Percentiles rank a stretch among this genome's conserved stretches.
phyloP scores from a whole-genome alignment of 1,140 invertebrate species.

The Protaetia brevitarsis region DNA sequence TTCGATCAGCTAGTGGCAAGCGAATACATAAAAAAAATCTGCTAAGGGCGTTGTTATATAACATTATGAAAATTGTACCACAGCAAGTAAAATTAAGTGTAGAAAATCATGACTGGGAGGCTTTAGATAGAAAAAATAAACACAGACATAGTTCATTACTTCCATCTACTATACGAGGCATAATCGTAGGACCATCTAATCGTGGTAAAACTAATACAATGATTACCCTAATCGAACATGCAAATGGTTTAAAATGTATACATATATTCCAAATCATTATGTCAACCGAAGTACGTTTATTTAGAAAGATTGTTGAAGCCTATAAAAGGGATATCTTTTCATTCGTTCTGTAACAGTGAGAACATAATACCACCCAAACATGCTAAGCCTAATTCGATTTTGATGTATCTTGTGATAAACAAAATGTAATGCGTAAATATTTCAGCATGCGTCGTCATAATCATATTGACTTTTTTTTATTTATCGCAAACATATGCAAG shows the following conservation, averaged over 20 bases:
- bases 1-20: not conserved
- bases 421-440: conserved; percentile 19
- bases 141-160: not conserved
- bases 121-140: not conserved
- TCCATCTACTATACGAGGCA: conserved; percentile 24
- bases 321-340: conserved; percentile 2
- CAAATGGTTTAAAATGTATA: conserved; percentile 47
- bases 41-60: not conserved
- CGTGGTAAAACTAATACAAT: conserved; percentile 48
- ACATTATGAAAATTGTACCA: conserved; percentile 4
- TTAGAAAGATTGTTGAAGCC: conserved; percentile 37
- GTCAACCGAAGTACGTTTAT: conserved; percentile 45
- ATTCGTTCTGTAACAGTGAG: not conserved
- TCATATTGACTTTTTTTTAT: conserved; percentile 46
- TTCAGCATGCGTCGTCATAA: conserved; percentile 40
- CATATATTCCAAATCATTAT: conserved; percentile 46
- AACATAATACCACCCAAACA: conserved; percentile 14
- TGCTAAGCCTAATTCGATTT: conserved; percentile 17
- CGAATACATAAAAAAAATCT: not conserved
- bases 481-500: conserved; percentile 25
- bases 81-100: not conserved
- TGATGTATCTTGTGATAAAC: conserved; percentile 21
- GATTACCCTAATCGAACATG: conserved; percentile 37
- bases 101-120: not conserved
- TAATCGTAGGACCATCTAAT: conserved; percentile 41